Evolutionary conservation across 2,797 vertebrate species (phyloP).

Genomic region (Rhabdophis nuchalis): DNA sequence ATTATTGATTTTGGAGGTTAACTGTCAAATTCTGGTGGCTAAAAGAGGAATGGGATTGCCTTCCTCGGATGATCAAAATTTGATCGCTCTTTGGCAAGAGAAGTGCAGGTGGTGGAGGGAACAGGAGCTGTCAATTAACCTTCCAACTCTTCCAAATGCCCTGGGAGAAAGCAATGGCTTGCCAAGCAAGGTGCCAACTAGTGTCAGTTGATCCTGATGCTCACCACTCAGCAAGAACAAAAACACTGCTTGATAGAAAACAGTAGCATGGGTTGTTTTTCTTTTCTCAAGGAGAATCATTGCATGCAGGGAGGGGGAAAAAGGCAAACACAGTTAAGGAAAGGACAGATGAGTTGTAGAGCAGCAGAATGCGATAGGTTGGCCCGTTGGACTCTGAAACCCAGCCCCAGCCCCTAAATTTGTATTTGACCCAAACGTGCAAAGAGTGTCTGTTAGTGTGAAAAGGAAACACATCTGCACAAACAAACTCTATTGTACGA

Average conservation of each 20-base stretch:
- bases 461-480: neutral
- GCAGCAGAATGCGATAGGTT: neutral
- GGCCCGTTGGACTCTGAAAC: neutral
- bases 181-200: neutral
- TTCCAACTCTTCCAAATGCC: neutral
- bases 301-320: accelerated
- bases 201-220: neutral
- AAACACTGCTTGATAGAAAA: neutral
- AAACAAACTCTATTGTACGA: neutral
- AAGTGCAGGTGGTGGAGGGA: neutral
- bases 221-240: neutral
- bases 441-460: neutral
- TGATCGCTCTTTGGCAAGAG: neutral
- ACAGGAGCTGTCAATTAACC: neutral
- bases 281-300: neutral
- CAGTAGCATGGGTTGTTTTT: neutral
- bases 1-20: neutral
- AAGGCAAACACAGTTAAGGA: neutral
- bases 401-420: neutral
- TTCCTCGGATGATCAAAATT: neutral
- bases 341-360: neutral
- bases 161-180: neutral
- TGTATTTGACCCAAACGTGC: neutral
- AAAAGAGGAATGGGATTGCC: neutral
- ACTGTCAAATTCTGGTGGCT: neutral